A percentile compares a stretch with the other conserved stretches of the same genome.
These are phyloP conservation scores for Grammomys dolichurus DNA, from an alignment of 2,113 vertebrate species.

Conservation along the genomic window DNA sequence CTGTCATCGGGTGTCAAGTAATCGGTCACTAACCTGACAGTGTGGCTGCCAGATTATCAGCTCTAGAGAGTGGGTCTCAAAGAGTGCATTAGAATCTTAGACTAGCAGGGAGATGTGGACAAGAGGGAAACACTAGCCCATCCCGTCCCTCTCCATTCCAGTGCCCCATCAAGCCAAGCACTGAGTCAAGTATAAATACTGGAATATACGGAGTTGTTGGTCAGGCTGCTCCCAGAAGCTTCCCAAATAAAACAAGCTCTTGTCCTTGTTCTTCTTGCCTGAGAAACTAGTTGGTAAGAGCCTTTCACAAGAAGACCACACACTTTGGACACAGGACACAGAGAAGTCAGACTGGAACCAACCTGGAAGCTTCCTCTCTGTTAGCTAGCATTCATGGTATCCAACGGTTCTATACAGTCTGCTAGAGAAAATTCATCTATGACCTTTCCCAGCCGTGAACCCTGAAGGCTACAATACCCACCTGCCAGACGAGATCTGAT, in stretches of 20 bases:
- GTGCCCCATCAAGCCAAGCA: neutral
- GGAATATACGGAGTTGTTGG: neutral
- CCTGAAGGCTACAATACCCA: too few relatives aligned
- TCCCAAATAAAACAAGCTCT: neutral
- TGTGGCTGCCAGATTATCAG: neutral
- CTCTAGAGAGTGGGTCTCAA: neutral
- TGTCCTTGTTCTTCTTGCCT: neutral
- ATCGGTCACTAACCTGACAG: neutral
- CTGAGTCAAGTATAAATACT: neutral
- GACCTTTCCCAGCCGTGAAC: neutral
- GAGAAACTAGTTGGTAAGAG: neutral
- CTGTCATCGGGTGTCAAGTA: neutral
- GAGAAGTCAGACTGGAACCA: neutral
- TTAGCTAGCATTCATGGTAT: too few relatives aligned
- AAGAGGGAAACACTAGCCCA: neutral
- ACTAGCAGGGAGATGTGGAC: too few relatives aligned
- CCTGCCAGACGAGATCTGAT: neutral
- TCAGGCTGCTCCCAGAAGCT: neutral
- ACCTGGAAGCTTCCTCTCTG: neutral
- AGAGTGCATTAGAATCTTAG: neutral
- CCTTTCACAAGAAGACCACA: neutral
- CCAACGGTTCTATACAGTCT: neutral
- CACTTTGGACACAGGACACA: neutral
- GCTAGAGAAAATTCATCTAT: neutral
- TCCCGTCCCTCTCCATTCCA: accelerated